Percentiles rank a stretch among this genome's conserved stretches.
Evolutionary conservation across 2,888 invertebrate species (phyloP).

Genomic region (Sepioteuthis lessoniana): DNA sequence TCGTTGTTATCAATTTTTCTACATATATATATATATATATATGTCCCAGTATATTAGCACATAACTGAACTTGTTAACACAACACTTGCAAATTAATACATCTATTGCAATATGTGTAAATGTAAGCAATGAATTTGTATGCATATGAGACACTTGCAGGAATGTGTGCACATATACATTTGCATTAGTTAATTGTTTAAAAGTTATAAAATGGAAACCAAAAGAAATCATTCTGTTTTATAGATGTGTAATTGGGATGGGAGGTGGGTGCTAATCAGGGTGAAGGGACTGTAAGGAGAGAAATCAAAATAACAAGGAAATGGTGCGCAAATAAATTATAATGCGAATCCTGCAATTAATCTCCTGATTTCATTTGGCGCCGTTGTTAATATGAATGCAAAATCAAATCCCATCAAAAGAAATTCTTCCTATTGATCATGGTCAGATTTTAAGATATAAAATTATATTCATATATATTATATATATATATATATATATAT

Average conservation of each 20-base stretch:
- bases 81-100: neutral
- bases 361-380: conserved; percentile 33
- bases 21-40: too few species aligned
- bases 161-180: neutral
- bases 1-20: too few species aligned
- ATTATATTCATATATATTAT: neutral
- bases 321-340: neutral
- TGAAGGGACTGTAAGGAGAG: neutral
- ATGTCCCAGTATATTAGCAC: too few species aligned
- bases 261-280: neutral
- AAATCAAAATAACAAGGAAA: neutral
- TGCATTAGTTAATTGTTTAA: neutral
- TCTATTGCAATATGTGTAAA: too few species aligned
- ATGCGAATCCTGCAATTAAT: conserved; percentile 4
- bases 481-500: neutral
- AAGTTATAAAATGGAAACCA: neutral
- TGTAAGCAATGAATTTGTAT: neutral
- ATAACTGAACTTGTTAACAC: too few species aligned
- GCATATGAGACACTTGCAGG: neutral
- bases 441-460: conserved; percentile 23
- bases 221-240: neutral
- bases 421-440: neutral
- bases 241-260: neutral
- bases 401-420: conserved; percentile 33
- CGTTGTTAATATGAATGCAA: neutral